Conservation (phyloP, 2,113 vertebrate species). For the Daboia siamensis region DNA sequence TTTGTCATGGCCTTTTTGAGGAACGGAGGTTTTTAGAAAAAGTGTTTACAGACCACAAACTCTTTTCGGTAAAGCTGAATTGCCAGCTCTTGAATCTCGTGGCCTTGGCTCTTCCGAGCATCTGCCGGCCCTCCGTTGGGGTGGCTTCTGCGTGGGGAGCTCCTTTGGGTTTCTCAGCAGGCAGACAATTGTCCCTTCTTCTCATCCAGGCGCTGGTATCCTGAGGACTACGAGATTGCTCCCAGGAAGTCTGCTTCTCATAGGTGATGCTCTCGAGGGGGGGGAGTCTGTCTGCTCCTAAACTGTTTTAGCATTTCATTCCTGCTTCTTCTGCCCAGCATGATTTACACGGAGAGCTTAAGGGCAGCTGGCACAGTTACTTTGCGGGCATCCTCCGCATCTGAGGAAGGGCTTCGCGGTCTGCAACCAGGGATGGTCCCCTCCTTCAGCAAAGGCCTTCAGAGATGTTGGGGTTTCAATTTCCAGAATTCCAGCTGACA, state of each 20-base stretch:
- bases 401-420: not conserved
- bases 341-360: not conserved
- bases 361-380: not conserved
- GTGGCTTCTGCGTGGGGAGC: not conserved
- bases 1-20: not conserved
- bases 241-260: slow-evolving; percentile 90
- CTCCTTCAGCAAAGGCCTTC: not conserved
- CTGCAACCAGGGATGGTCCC: not conserved
- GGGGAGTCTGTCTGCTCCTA: fast-evolving
- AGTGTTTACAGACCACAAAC: not conserved
- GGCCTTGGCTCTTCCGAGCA: fast-evolving
- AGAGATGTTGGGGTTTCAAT: not conserved
- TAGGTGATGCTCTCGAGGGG: slow-evolving; percentile 71
- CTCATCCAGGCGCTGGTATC: slow-evolving; percentile 88
- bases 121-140: not conserved
- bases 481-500: not conserved
- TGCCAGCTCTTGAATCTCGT: not conserved
- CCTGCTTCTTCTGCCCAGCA: not conserved
- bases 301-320: not conserved
- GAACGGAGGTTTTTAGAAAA: not conserved
- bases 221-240: slow-evolving; percentile 82
- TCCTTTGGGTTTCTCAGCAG: not conserved
- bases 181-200: slow-evolving; percentile 10
- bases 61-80: not conserved
- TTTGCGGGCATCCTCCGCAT: not conserved